Evolutionary conservation across 2,888 invertebrate species (phyloP).

Genomic region (Cheilosia grossa): DNA sequence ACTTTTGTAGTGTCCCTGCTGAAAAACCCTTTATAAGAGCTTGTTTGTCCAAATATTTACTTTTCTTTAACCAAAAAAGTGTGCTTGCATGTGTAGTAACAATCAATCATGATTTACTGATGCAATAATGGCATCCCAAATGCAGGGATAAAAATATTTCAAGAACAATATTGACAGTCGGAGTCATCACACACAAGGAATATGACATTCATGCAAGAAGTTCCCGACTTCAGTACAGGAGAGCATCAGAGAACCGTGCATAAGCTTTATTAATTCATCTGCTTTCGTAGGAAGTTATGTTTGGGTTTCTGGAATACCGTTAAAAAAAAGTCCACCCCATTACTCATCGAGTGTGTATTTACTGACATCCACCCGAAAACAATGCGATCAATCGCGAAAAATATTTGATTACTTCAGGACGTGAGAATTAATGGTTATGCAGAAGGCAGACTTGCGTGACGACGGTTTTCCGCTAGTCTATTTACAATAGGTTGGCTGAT

Average conservation of each 20-base stretch:
- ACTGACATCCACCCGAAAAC: constrained; percentile 2
- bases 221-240: neutral
- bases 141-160: no score
- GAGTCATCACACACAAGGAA: no score
- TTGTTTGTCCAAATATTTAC: no score
- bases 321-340: neutral
- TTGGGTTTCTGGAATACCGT: neutral
- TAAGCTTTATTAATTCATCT: neutral
- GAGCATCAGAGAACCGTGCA: no score
- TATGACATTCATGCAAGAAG: no score
- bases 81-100: no score
- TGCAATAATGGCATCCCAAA: no score
- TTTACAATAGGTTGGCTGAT: constrained; percentile 20
- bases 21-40: no score
- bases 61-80: no score
- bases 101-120: no score
- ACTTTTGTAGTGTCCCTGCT: no score
- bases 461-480: neutral
- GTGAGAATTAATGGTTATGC: constrained; percentile 1
- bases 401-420: neutral
- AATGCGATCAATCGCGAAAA: constrained; percentile 6
- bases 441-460: neutral
- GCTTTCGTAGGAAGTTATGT: neutral
- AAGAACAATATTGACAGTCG: no score
- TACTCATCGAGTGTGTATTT: constrained; percentile 3